Evolutionary conservation across 92 coral and sea anemone species (phyloP).

Genomic region (Porites evermanni): DNA sequence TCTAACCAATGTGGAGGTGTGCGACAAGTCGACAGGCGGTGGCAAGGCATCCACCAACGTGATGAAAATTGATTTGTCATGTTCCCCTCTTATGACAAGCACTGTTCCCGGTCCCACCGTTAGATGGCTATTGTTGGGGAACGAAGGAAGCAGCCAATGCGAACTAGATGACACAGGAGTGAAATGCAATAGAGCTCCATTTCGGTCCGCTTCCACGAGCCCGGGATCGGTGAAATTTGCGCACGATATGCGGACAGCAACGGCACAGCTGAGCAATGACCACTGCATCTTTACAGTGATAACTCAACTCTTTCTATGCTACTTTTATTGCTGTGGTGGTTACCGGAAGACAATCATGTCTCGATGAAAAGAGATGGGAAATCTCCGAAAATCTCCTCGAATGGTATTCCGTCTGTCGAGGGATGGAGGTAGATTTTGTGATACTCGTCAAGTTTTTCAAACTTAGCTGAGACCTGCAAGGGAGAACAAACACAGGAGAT

Average conservation of each 20-base stretch:
- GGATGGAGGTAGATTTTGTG: background rate
- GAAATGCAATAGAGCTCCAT: background rate
- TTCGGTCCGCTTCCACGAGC: background rate
- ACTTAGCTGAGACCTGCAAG: background rate
- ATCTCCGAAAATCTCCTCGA: background rate
- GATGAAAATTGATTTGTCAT: too few relatives aligned
- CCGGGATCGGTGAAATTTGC: background rate
- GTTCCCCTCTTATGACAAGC: background rate
- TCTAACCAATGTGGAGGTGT: background rate
- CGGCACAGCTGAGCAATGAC: background rate
- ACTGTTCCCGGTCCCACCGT: background rate
- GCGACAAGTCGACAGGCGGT: too few relatives aligned
- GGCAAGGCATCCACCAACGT: too few relatives aligned
- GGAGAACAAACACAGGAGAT: background rate
- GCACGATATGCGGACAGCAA: background rate
- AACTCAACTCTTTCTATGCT: background rate
- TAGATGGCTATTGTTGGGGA: background rate
- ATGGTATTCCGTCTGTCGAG: background rate
- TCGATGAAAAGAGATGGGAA: slow-evolving; percentile 8
- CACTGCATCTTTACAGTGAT: background rate
- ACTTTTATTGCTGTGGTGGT: background rate
- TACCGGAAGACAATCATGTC: background rate
- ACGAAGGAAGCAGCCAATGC: background rate
- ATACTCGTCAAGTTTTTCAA: background rate
- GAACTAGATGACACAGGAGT: background rate